phyloP scores from a whole-genome alignment of 2,888 invertebrate genomes.

The Dolichomitus sp. region DNA sequence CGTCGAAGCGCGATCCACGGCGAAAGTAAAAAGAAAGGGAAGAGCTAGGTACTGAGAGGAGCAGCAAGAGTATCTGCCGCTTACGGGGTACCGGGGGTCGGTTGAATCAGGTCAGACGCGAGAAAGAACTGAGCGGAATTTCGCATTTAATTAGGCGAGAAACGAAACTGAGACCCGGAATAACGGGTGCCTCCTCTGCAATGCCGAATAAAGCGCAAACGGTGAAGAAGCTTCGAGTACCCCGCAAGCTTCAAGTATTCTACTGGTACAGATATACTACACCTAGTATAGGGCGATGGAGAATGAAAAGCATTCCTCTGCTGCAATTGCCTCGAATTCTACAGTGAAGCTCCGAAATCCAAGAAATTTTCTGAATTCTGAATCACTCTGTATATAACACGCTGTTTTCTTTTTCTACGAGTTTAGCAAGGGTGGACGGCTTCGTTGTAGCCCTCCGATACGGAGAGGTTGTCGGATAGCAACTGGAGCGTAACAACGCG shows the following conservation, averaged over 20 bases:
- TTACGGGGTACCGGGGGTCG: not conserved
- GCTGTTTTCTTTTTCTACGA: conserved; percentile 29
- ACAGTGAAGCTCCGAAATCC: conserved; percentile 21
- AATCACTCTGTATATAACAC: conserved; percentile 34
- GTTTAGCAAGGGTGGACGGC: not conserved
- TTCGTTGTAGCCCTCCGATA: conserved; percentile 63
- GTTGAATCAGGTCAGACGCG: conserved; percentile 52
- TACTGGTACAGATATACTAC: not conserved
- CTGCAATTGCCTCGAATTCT: not conserved
- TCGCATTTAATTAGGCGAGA: conserved; percentile 81
- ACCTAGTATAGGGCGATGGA: conserved; percentile 26
- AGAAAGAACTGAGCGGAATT: conserved; percentile 79
- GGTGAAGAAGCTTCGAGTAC: conserved; percentile 7
- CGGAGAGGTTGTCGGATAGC: conserved; percentile 66
- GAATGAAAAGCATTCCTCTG: conserved; percentile 21
- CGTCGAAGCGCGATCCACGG: conserved; percentile 62
- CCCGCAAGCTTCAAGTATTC: conserved; percentile 15
- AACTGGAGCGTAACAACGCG: conserved; percentile 80
- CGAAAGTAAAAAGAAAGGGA: conserved; percentile 79
- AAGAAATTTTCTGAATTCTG: conserved; percentile 44
- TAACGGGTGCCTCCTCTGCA: conserved; percentile 37
- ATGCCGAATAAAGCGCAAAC: conserved; percentile 51
- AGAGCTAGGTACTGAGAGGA: conserved; percentile 59
- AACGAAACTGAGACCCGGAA: conserved; percentile 72
- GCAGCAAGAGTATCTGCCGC: conserved; percentile 61